Evolutionary conservation across 2,888 invertebrate species (phyloP).

Genomic region (Altica lythri): DNA sequence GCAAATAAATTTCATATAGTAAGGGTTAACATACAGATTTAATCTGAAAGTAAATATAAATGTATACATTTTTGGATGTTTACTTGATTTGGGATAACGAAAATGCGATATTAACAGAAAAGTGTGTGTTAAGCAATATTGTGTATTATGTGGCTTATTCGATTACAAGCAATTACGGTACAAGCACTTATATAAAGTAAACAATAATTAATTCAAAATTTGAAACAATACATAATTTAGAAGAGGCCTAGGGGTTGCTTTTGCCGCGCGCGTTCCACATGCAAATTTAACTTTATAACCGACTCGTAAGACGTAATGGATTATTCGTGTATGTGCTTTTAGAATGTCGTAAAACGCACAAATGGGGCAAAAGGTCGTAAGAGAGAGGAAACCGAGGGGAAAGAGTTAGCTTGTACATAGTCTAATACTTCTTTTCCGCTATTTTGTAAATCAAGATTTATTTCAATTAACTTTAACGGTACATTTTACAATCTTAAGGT

Average conservation of each 20-base stretch:
- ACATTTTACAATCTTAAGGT: too few relatives aligned
- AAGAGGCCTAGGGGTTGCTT: conserved; percentile 17
- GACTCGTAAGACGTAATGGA: conserved; percentile 29
- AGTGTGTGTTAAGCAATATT: too few relatives aligned
- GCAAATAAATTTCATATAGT: too few relatives aligned
- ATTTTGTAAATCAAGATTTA: neutral
- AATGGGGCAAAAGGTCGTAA: conserved; percentile 17
- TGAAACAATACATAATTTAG: conserved; percentile 19
- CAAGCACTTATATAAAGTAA: conserved; percentile 2
- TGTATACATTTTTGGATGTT: too few relatives aligned
- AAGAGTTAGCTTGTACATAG: conserved; percentile 13
- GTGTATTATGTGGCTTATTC: neutral
- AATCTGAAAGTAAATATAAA: too few relatives aligned
- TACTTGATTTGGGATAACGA: too few relatives aligned
- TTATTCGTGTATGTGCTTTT: conserved; percentile 30
- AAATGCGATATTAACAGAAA: too few relatives aligned
- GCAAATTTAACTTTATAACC: conserved; percentile 31
- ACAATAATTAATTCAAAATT: conserved; percentile 9
- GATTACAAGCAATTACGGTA: conserved; percentile 3
- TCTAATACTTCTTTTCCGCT: neutral
- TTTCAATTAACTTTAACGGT: conserved; percentile 1
- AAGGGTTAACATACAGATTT: too few relatives aligned
- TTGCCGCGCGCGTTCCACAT: conserved; percentile 20
- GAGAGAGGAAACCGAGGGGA: conserved; percentile 14
- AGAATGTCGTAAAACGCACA: conserved; percentile 26